phyloP scores from a whole-genome alignment of 23 tunicate genomes.

The Corella eumyota region DNA sequence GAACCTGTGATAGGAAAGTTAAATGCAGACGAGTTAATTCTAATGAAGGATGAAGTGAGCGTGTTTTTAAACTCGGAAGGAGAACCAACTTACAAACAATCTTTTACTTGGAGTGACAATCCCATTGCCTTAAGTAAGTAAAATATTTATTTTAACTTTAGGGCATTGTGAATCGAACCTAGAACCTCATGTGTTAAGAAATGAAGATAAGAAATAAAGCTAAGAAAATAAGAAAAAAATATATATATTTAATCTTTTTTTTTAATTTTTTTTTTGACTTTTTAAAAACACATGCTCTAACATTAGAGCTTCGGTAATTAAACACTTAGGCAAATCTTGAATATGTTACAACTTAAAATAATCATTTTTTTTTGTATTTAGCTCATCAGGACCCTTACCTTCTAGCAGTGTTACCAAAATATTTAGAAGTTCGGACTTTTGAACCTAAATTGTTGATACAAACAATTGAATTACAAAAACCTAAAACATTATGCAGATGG shows the following conservation, averaged over 20 bases:
- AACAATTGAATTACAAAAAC: conserved; percentile 57
- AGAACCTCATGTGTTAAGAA: too few species aligned
- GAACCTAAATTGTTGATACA: conserved; percentile 71
- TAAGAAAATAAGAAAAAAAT: too few species aligned
- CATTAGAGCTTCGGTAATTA: too few species aligned
- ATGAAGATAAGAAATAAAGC: too few species aligned
- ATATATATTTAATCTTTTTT: too few species aligned
- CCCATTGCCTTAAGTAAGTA: conserved; percentile 45
- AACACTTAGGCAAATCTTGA: too few species aligned
- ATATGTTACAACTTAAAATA: too few species aligned
- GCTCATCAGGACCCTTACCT: conserved; percentile 49
- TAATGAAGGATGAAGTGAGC: conserved; percentile 65
- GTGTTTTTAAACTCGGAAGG: conserved; percentile 64
- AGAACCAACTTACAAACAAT: conserved; percentile 27
- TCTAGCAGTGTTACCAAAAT: conserved; percentile 52
- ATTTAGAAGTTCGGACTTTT: conserved; percentile 67
- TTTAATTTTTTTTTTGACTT: too few species aligned
- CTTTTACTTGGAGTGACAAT: conserved; percentile 63
- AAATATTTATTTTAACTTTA: background rate
- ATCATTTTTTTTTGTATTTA: background rate
- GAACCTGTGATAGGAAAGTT: conserved; percentile 72
- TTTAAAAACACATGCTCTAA: too few species aligned
- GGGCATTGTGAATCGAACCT: background rate
- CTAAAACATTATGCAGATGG: conserved; percentile 30
- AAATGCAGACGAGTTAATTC: conserved; percentile 28